Evolutionary conservation across 2,888 invertebrate genomes (phyloP).

Genomic region (Drosophila multiciliata): DNA sequence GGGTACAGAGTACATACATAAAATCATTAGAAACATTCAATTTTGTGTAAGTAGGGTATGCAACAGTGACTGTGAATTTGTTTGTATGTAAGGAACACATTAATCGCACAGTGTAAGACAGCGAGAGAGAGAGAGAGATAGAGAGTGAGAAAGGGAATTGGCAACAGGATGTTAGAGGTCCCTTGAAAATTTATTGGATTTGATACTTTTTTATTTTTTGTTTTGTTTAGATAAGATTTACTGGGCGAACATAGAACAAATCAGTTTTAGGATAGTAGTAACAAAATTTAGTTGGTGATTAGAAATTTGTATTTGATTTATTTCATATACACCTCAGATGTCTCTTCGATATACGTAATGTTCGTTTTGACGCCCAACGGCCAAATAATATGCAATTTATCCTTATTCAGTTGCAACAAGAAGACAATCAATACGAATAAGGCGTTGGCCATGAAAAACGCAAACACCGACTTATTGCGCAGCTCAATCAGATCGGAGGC

Average conservation of each 20-base stretch:
- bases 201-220: background rate
- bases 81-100: conserved; percentile 42
- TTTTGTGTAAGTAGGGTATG: conserved; percentile 44
- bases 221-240: conserved; percentile 34
- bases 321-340: conserved; percentile 90
- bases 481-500: conserved; percentile 96
- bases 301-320: conserved; percentile 53
- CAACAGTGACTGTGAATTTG: conserved; percentile 47
- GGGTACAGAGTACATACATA: conserved; percentile 15
- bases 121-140: conserved; percentile 22
- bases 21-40: conserved; percentile 56
- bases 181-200: conserved; percentile 15
- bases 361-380: conserved; percentile 97
- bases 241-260: conserved; percentile 66
- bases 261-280: conserved; percentile 49
- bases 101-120: conserved; percentile 35
- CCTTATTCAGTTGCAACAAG: conserved; percentile 99
- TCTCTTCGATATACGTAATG: conserved; percentile 96
- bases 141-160: conserved; percentile 26
- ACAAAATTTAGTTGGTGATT: conserved; percentile 27
- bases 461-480: conserved; percentile 98
- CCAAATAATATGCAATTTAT: conserved; percentile 98
- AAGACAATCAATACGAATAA: conserved; percentile 99
- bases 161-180: conserved; percentile 58
- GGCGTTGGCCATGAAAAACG: conserved; percentile 99